Percentiles rank a stretch among this genome's conserved stretches.
phyloP scores from a whole-genome alignment of 2,888 invertebrate species.

The Spialia ferax region DNA sequence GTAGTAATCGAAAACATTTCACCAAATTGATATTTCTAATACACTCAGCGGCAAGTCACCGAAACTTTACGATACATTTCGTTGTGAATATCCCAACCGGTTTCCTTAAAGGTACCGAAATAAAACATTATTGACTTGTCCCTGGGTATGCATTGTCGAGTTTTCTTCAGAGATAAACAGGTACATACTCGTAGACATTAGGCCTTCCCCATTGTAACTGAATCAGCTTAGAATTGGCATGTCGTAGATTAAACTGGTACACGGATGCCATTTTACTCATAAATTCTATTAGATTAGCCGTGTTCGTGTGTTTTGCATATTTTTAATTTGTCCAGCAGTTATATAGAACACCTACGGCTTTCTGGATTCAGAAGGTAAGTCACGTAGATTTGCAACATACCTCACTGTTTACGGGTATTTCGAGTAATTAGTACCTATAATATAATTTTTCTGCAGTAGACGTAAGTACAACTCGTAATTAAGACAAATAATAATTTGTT shows the following conservation, averaged over 20 bases:
- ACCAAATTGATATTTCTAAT: conserved; percentile 50
- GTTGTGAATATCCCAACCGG: conserved; percentile 5
- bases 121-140: conserved; percentile 31
- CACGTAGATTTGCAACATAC: background rate
- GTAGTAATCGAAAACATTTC: conserved; percentile 32
- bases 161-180: conserved; percentile 16
- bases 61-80: conserved; percentile 14
- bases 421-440: too few relatives aligned
- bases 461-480: too few relatives aligned
- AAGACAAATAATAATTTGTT: too few relatives aligned
- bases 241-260: conserved; percentile 20
- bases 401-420: too few relatives aligned
- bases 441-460: too few relatives aligned
- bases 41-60: conserved; percentile 67
- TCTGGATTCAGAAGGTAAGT: conserved; percentile 24
- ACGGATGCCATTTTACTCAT: conserved; percentile 14
- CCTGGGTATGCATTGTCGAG: conserved; percentile 18
- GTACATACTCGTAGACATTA: background rate
- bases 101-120: conserved; percentile 9
- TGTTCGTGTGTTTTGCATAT: conserved; percentile 25
- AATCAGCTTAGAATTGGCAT: conserved; percentile 23
- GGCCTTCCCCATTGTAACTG: conserved; percentile 4
- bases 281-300: conserved; percentile 29
- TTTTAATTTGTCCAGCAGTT: conserved; percentile 3
- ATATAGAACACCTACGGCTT: too few relatives aligned